Evolutionary conservation across 1,140 invertebrate genomes (phyloP).

Genomic region (Microplitis mediator): DNA sequence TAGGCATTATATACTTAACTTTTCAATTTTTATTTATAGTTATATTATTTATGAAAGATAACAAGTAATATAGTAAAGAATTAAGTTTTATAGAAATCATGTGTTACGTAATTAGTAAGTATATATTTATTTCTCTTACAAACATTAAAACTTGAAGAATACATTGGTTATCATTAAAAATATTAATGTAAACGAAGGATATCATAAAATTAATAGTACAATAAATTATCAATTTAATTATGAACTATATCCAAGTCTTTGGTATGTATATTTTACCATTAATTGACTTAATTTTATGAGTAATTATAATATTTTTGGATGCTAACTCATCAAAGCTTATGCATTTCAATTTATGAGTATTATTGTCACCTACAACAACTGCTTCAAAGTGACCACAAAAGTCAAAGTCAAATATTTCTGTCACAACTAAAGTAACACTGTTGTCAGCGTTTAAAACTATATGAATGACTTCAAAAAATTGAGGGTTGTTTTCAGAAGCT

Average conservation of each 20-base stretch:
- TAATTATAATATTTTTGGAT: background rate
- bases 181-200: no score
- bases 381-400: constrained; percentile 3
- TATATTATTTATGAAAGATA: no score
- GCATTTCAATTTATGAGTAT: background rate
- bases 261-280: background rate
- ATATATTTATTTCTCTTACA: no score
- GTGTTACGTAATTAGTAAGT: no score
- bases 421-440: background rate
- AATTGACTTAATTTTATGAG: background rate
- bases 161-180: no score
- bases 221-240: no score
- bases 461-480: background rate
- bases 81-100: no score
- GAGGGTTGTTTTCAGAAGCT: background rate
- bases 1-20: no score
- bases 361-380: background rate
- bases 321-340: background rate
- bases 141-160: no score
- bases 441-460: background rate
- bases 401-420: background rate
- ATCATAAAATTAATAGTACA: no score
- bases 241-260: background rate
- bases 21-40: no score
- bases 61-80: no score